Evolutionary conservation across 1,140 invertebrate species (phyloP).

Genomic region (Trichomalopsis sarcophagae): DNA sequence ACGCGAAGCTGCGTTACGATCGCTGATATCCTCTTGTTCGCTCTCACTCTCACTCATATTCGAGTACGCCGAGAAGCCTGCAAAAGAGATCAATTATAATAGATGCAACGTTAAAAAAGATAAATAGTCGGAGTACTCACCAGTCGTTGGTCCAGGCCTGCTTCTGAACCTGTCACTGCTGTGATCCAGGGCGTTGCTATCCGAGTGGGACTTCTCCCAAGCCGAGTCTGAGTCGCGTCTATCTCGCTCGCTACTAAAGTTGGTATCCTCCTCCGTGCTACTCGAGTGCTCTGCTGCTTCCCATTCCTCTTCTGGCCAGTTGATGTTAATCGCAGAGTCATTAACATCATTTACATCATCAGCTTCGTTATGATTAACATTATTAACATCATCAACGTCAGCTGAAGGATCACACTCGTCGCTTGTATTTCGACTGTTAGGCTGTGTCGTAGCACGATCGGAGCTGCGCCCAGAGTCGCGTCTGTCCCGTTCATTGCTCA

Average conservation of each 20-base stretch:
- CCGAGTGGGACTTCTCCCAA: slow-evolving; percentile 40
- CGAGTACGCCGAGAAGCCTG: slow-evolving; percentile 44
- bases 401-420: neutral
- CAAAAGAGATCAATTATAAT: neutral
- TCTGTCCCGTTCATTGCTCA: neutral
- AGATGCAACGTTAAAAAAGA: neutral
- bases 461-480: neutral
- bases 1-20: slow-evolving; percentile 50
- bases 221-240: slow-evolving; percentile 35
- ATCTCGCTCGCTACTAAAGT: slow-evolving; percentile 27
- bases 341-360: neutral
- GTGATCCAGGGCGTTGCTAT: slow-evolving; percentile 1
- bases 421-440: neutral
- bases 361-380: slow-evolving; percentile 9
- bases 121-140: neutral
- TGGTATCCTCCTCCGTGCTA: slow-evolving; percentile 40
- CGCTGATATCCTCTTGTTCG: slow-evolving; percentile 60
- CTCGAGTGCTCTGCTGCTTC: slow-evolving; percentile 1
- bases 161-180: neutral
- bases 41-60: slow-evolving; percentile 58
- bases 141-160: neutral
- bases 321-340: neutral
- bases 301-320: slow-evolving; percentile 24
- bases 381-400: neutral
- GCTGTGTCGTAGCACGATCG: neutral